phyloP scores from a whole-genome alignment of 2,797 vertebrate species.

The Urosaurus nigricauda region DNA sequence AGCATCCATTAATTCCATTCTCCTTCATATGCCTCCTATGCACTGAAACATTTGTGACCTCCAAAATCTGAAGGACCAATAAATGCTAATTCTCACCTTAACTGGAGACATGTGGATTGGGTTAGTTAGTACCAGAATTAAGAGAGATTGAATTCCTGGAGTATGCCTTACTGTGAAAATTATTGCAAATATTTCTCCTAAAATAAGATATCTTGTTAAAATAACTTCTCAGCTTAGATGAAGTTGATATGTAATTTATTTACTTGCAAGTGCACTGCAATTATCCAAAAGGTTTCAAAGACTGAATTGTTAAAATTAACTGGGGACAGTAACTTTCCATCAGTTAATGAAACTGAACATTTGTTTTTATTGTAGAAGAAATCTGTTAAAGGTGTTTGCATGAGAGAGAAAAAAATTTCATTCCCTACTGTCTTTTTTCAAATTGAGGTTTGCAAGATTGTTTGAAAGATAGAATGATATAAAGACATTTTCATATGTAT shows the following conservation, averaged over 20 bases:
- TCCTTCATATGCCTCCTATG: too few relatives aligned
- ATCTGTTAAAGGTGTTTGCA: neutral
- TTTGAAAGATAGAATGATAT: neutral
- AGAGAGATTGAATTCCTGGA: too few relatives aligned
- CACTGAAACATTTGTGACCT: too few relatives aligned
- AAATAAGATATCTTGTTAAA: too few relatives aligned
- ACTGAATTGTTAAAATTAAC: conserved; percentile 17
- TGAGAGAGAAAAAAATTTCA: neutral
- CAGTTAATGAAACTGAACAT: neutral
- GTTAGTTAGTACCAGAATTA: too few relatives aligned
- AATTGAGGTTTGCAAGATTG: conserved; percentile 8
- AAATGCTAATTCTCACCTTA: too few relatives aligned
- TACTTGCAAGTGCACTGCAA: neutral
- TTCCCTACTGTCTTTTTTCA: neutral
- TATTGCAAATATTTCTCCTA: too few relatives aligned
- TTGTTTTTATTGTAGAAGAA: neutral
- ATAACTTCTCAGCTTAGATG: too few relatives aligned
- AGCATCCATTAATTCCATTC: too few relatives aligned
- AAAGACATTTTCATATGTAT: neutral
- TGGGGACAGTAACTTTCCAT: conserved; percentile 5
- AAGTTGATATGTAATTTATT: neutral
- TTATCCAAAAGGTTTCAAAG: neutral
- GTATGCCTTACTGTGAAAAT: too few relatives aligned
- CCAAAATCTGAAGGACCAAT: too few relatives aligned
- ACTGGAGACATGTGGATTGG: too few relatives aligned